phyloP scores from a whole-genome alignment of 2,888 invertebrate genomes.

The Neria commutata region DNA sequence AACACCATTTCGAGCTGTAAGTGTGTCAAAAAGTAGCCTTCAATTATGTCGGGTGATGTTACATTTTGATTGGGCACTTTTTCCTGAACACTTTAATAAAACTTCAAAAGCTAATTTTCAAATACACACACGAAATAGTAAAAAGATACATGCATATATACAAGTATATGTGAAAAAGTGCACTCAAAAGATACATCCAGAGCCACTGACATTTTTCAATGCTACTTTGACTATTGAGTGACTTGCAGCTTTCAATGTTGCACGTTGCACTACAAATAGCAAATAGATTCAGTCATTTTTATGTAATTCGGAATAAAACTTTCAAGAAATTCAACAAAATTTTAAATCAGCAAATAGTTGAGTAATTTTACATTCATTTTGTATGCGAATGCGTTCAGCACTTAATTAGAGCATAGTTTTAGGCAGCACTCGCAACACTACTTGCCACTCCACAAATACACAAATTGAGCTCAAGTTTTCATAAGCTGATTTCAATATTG shows the following conservation, averaged over 20 bases:
- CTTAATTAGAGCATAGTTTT: not conserved
- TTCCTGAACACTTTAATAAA: not conserved
- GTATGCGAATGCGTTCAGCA: slow-evolving; percentile 19
- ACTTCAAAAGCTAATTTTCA: slow-evolving; percentile 18
- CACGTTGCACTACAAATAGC: too few relatives aligned
- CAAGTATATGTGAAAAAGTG: slow-evolving; percentile 25
- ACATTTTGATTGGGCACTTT: slow-evolving; percentile 42
- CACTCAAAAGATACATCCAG: slow-evolving; percentile 50
- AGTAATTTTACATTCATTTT: slow-evolving; percentile 22
- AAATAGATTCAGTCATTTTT: not conserved
- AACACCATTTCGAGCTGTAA: slow-evolving; percentile 15
- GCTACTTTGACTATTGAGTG: slow-evolving; percentile 40
- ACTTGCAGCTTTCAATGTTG: slow-evolving; percentile 31
- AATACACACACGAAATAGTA: slow-evolving; percentile 18
- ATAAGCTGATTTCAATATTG: too few relatives aligned
- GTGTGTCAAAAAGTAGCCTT: slow-evolving; percentile 43
- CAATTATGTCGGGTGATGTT: slow-evolving; percentile 51
- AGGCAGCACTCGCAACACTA: slow-evolving; percentile 2
- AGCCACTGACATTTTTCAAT: slow-evolving; percentile 54
- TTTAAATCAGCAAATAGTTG: not conserved
- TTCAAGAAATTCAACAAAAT: not conserved
- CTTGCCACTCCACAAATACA: too few relatives aligned
- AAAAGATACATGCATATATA: not conserved
- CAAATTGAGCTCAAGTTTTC: too few relatives aligned
- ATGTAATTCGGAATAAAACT: too few relatives aligned